Percentiles rank a stretch among this genome's conserved stretches.
Evolutionary conservation across 1,140 invertebrate species (phyloP).

Genomic region (Thaumetopoea pityocampa): DNA sequence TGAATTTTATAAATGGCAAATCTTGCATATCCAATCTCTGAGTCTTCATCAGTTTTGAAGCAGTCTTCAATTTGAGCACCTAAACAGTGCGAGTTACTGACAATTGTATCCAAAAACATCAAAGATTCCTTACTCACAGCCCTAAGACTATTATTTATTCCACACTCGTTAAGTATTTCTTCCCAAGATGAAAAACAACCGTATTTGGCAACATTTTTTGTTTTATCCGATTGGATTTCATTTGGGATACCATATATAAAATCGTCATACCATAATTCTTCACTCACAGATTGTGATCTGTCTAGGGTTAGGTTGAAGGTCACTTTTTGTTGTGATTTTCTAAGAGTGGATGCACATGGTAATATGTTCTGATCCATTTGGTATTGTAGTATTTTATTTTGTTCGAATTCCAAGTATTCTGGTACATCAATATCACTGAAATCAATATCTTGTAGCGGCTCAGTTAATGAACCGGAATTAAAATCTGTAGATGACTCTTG

Average conservation of each 20-base stretch:
- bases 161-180: conserved; percentile 48
- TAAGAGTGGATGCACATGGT: conserved; percentile 47
- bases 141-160: conserved; percentile 32
- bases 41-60: conserved; percentile 30
- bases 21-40: conserved; percentile 45
- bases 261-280: conserved; percentile 57
- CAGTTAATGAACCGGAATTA: conserved; percentile 20
- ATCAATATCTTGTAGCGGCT: conserved; percentile 19
- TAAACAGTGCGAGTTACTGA: conserved; percentile 42
- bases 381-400: conserved; percentile 28
- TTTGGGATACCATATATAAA: conserved; percentile 57
- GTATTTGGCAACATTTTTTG: background rate
- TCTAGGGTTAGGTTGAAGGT: conserved; percentile 35
- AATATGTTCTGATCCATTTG: conserved; percentile 21
- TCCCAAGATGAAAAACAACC: conserved; percentile 42
- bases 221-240: conserved; percentile 27
- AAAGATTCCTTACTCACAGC: conserved; percentile 29
- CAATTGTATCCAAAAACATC: conserved; percentile 32
- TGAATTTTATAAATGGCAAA: conserved; percentile 54
- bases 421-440: conserved; percentile 44
- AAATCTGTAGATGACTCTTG: conserved; percentile 2
- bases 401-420: conserved; percentile 54
- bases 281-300: conserved; percentile 26
- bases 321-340: conserved; percentile 31
- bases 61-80: conserved; percentile 29